These are phyloP conservation scores for Sturmia bella DNA, from an alignment of 2,888 invertebrate genomes.

Conservation along the genomic window DNA sequence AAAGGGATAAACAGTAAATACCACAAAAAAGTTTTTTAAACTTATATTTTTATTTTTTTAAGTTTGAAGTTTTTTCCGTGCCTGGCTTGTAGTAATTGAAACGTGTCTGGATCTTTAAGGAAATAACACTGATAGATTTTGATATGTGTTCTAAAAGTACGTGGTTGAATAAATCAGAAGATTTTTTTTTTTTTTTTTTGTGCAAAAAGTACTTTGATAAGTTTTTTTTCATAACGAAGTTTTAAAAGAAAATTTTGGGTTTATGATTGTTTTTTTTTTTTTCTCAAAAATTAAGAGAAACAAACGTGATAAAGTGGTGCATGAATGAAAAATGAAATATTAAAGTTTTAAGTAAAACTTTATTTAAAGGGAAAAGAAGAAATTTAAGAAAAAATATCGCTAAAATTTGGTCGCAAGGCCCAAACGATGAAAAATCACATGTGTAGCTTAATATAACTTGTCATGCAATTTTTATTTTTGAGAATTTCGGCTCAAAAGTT, in stretches of 20 bases:
- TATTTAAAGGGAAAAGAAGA: no score
- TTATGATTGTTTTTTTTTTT: neutral
- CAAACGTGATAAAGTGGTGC: neutral
- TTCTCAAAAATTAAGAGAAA: neutral
- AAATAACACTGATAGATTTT: slow-evolving; percentile 66
- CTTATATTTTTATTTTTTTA: slow-evolving; percentile 11
- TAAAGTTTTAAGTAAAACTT: no score
- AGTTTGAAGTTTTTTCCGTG: slow-evolving; percentile 45
- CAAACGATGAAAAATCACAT: no score
- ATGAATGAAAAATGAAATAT: no score
- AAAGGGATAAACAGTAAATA: slow-evolving; percentile 19
- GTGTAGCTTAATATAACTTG: no score
- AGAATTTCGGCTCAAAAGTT: neutral
- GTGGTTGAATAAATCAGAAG: slow-evolving; percentile 34
- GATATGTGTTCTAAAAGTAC: slow-evolving; percentile 62
- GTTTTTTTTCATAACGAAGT: neutral
- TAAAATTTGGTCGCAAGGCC: no score
- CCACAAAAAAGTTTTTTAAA: slow-evolving; percentile 30
- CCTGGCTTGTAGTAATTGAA: slow-evolving; percentile 68
- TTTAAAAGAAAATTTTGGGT: slow-evolving; percentile 14
- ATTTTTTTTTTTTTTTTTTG: no score
- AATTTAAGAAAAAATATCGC: no score
- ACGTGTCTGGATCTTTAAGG: slow-evolving; percentile 68
- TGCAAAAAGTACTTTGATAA: neutral
- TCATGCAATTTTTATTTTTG: neutral